These are phyloP conservation scores for Pimpla rufipes DNA, from an alignment of 2,888 invertebrate genomes.

Conservation along the genomic window DNA sequence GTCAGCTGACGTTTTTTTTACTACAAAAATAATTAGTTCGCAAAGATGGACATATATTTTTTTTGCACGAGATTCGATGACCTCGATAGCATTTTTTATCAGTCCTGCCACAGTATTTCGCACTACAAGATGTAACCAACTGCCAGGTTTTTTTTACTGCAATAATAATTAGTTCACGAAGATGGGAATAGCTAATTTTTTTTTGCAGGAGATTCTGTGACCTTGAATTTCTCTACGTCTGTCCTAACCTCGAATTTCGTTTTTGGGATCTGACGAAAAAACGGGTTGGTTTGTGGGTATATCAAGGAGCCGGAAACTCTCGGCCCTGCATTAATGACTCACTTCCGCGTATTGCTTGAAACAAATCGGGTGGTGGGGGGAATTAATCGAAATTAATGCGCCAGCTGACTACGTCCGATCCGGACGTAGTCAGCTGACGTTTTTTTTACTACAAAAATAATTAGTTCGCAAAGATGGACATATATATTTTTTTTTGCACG, in stretches of 20 bases:
- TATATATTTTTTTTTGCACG: background rate
- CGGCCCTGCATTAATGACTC: too few species aligned
- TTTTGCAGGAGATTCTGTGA: background rate
- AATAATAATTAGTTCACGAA: background rate
- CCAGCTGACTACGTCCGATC: too few species aligned
- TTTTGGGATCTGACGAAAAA: background rate
- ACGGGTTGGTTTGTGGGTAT: too few species aligned
- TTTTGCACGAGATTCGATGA: background rate
- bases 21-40: background rate
- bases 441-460: background rate
- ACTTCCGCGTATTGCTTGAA: too few species aligned
- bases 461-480: background rate
- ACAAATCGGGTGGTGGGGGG: too few species aligned
- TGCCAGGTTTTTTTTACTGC: background rate
- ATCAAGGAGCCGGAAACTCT: too few species aligned
- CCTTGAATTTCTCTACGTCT: background rate
- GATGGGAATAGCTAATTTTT: background rate
- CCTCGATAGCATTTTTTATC: background rate
- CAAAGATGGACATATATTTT: background rate
- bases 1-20: background rate
- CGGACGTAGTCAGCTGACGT: background rate
- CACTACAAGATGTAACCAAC: background rate
- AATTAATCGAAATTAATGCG: too few species aligned
- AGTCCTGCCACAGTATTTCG: slow-evolving; percentile 11
- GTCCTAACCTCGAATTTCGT: background rate